Conservation (phyloP, 2,113 vertebrate genomes). For the Saguinus midas region DNA sequence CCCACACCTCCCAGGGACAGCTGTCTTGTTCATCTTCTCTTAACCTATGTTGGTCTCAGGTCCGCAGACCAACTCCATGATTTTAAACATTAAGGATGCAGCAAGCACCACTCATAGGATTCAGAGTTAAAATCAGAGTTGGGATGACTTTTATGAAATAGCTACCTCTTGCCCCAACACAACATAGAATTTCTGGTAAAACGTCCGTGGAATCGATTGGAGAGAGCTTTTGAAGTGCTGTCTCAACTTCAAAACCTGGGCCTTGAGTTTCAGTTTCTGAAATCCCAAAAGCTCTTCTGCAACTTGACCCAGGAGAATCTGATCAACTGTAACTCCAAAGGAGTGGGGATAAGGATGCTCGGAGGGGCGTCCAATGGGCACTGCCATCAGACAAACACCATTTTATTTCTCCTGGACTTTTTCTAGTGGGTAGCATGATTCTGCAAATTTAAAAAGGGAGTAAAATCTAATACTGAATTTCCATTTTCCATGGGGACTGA, state of each 20-base stretch:
- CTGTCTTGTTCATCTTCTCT: fast-evolving
- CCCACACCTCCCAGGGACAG: neutral
- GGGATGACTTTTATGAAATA: fast-evolving
- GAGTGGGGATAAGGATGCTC: neutral
- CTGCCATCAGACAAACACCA: fast-evolving
- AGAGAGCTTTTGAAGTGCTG: neutral
- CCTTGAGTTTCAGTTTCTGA: neutral
- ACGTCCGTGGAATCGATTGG: neutral
- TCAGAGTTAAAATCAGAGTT: neutral
- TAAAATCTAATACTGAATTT: fast-evolving
- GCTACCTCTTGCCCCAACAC: neutral
- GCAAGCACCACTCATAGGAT: neutral
- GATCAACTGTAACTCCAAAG: neutral
- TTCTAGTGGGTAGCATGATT: fast-evolving
- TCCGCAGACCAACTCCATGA: fast-evolving
- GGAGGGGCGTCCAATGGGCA: fast-evolving
- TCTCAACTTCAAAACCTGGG: neutral
- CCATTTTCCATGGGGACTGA: neutral
- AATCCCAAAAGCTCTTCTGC: neutral
- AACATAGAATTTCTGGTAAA: neutral
- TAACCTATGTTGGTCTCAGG: neutral
- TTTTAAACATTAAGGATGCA: neutral
- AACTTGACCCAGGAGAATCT: neutral
- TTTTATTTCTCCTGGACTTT: neutral
- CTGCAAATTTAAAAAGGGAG: neutral